A percentile compares a stretch with the other conserved stretches of the same genome.
These are phyloP conservation scores for Hypsibius dujardini DNA, from an alignment of 1,140 invertebrate genomes.

Conservation along the genomic window DNA sequence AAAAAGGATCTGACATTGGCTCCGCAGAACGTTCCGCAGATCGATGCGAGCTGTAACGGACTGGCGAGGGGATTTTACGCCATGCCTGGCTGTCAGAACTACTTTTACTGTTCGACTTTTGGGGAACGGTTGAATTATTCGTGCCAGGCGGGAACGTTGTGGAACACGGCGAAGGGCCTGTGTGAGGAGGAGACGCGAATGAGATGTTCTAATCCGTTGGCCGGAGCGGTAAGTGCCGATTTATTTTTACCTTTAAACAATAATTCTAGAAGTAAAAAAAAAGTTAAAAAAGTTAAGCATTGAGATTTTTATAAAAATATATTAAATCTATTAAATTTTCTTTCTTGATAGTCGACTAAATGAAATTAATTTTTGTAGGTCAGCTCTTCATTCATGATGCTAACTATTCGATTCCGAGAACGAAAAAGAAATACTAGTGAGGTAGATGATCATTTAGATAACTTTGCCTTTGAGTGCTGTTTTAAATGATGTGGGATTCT, in stretches of 20 bases:
- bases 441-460: constrained; percentile 1
- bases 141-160: background rate
- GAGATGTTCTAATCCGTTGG: background rate
- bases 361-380: background rate
- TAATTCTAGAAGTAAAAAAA: too few relatives aligned
- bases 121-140: constrained; percentile 10
- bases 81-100: background rate
- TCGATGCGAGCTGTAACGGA: background rate
- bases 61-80: background rate
- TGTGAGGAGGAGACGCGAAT: background rate
- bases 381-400: background rate
- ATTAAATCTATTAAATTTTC: too few relatives aligned
- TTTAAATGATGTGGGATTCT: too few relatives aligned
- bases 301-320: too few relatives aligned
- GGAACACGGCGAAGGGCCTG: background rate
- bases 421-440: background rate
- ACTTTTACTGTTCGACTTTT: constrained; percentile 16
- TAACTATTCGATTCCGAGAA: background rate
- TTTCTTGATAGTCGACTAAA: background rate
- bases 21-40: background rate
- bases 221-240: background rate
- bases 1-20: background rate
- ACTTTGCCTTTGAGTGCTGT: background rate
- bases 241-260: too few relatives aligned
- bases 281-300: too few relatives aligned